phyloP scores from a whole-genome alignment of 2,888 invertebrate species.

The Trachelus iudaicus region DNA sequence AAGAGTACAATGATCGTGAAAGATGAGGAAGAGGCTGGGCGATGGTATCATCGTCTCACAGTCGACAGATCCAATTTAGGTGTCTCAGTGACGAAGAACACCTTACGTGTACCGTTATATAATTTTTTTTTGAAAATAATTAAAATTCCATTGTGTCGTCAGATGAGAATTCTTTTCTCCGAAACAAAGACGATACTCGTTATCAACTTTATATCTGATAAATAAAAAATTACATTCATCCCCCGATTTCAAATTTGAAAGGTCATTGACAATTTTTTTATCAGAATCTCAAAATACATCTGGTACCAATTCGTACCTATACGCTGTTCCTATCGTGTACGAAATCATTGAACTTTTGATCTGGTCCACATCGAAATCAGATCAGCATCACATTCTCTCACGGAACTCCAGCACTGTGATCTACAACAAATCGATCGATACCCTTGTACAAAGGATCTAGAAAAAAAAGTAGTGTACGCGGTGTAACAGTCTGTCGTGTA shows the following conservation, averaged over 20 bases:
- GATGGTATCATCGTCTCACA: background rate
- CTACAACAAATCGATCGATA: background rate
- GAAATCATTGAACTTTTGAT: background rate
- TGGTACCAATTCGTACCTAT: background rate
- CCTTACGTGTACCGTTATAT: background rate
- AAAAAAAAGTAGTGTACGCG: conserved; percentile 21
- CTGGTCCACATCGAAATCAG: background rate
- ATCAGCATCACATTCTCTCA: background rate
- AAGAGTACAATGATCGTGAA: background rate
- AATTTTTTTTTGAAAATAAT: background rate
- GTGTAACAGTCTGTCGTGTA: conserved; percentile 17
- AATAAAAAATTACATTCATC: background rate
- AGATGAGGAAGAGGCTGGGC: background rate
- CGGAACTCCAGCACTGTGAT: background rate
- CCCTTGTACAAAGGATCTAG: conserved; percentile 12
- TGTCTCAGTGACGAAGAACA: background rate
- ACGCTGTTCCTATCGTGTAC: background rate
- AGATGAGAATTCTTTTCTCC: background rate
- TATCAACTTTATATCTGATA: background rate
- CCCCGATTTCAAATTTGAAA: background rate
- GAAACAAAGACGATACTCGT: too few relatives aligned
- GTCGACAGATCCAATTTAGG: background rate
- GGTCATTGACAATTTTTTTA: background rate
- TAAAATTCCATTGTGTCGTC: background rate
- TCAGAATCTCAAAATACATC: background rate